Evolutionary conservation across 2,797 vertebrate genomes (phyloP).

Genomic region (Sebastes ruberrimus): DNA sequence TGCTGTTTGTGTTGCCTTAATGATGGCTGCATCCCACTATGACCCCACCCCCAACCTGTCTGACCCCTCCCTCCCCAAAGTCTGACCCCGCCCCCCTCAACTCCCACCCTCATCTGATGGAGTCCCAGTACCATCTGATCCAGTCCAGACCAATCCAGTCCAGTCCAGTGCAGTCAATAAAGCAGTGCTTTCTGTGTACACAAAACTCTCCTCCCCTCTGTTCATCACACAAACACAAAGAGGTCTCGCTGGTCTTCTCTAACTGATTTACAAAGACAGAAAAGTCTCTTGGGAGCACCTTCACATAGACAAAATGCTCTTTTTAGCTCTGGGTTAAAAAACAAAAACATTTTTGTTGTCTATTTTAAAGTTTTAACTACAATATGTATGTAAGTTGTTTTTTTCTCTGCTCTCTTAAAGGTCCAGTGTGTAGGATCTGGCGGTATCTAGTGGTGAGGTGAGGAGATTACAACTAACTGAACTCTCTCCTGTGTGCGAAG

Average conservation of each 20-base stretch:
- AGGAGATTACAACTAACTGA: too few relatives aligned
- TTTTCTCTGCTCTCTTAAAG: too few relatives aligned
- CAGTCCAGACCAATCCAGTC: slow-evolving; percentile 82
- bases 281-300: too few relatives aligned
- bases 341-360: not conserved
- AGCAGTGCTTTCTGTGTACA: slow-evolving; percentile 96
- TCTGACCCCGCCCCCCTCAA: slow-evolving; percentile 73
- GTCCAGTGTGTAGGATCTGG: too few relatives aligned
- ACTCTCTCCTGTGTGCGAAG: too few relatives aligned
- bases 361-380: not conserved
- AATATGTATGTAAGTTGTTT: not conserved
- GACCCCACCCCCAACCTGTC: slow-evolving; percentile 71
- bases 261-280: not conserved
- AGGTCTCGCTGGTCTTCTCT: not conserved
- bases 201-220: slow-evolving; percentile 45
- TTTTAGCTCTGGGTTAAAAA: not conserved
- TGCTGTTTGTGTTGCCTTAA: slow-evolving; percentile 96
- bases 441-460: too few relatives aligned
- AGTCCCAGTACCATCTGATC: slow-evolving; percentile 86
- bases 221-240: slow-evolving; percentile 14
- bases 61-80: slow-evolving; percentile 64
- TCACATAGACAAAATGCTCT: not conserved
- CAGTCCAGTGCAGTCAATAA: slow-evolving; percentile 97
- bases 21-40: slow-evolving; percentile 87
- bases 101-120: slow-evolving; percentile 85